Conservation (phyloP, 2,888 invertebrate genomes). For the Trissoscelio sp. region DNA sequence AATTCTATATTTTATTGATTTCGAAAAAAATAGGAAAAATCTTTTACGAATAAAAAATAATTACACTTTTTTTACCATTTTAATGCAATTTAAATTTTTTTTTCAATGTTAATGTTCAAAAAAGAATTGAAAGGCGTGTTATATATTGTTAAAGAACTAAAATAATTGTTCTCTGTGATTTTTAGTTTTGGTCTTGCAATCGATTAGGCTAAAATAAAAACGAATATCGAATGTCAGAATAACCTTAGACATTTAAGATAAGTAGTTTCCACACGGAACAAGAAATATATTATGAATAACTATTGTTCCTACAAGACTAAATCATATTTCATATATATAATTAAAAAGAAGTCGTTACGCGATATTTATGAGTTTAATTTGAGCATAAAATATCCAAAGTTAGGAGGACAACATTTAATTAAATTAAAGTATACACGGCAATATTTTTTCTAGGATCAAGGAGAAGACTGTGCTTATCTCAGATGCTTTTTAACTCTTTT, state of each 20-base stretch:
- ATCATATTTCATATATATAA: conserved; percentile 16
- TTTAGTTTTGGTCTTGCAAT: conserved; percentile 11
- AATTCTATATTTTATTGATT: no score
- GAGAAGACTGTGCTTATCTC: no score
- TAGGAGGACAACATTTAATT: background rate
- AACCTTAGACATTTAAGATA: conserved; percentile 42
- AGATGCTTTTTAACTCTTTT: no score
- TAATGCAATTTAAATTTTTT: no score
- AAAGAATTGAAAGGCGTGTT: conserved; percentile 10
- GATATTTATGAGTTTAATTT: conserved; percentile 26
- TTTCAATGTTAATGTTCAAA: conserved; percentile 1
- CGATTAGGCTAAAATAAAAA: conserved; percentile 39
- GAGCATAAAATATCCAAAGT: background rate
- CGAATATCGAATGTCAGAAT: conserved; percentile 10
- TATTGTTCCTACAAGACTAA: background rate
- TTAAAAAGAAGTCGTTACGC: conserved; percentile 2
- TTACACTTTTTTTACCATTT: no score
- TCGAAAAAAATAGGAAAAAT: no score
- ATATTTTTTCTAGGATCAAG: no score
- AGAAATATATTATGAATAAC: conserved; percentile 24
- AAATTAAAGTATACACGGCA: background rate
- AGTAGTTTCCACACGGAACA: conserved; percentile 24
- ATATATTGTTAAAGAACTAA: conserved; percentile 13
- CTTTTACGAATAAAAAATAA: no score
- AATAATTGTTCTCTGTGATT: conserved; percentile 11